Conservation (phyloP, 92 coral and sea anemone genomes). For the Metridium senile region DNA sequence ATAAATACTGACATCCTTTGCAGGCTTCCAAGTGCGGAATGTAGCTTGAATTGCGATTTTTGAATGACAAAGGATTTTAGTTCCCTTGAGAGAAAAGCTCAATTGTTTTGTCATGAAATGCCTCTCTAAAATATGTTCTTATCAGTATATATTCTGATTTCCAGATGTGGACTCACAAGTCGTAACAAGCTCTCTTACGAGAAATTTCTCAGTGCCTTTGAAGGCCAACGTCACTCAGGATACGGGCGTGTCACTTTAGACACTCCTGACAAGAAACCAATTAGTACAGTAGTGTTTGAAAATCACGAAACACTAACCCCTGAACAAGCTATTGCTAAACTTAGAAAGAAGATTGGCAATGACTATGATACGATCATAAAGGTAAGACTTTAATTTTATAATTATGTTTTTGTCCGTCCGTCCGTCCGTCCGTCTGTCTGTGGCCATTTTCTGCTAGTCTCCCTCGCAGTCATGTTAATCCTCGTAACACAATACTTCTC, state of each 20-base stretch:
- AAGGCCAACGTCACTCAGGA: constrained; percentile 76
- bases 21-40: no score
- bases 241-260: constrained; percentile 88
- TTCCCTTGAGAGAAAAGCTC: no score
- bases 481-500: no score
- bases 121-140: no score
- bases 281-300: constrained; percentile 74
- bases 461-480: no score
- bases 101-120: no score
- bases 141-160: neutral
- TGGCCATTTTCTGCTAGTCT: no score
- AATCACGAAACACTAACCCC: constrained; percentile 64
- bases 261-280: constrained; percentile 54
- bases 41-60: no score
- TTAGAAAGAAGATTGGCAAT: constrained; percentile 64
- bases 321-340: constrained; percentile 78
- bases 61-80: no score
- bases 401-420: no score
- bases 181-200: constrained; percentile 82
- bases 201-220: constrained; percentile 82
- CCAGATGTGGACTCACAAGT: constrained; percentile 79
- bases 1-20: no score
- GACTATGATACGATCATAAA: constrained; percentile 70
- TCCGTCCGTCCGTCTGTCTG: no score
- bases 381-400: constrained; percentile 27